These are phyloP conservation scores for Antedon mediterranea DNA, from an alignment of 53 echinoderm and acorn worm genomes.

Conservation along the genomic window DNA sequence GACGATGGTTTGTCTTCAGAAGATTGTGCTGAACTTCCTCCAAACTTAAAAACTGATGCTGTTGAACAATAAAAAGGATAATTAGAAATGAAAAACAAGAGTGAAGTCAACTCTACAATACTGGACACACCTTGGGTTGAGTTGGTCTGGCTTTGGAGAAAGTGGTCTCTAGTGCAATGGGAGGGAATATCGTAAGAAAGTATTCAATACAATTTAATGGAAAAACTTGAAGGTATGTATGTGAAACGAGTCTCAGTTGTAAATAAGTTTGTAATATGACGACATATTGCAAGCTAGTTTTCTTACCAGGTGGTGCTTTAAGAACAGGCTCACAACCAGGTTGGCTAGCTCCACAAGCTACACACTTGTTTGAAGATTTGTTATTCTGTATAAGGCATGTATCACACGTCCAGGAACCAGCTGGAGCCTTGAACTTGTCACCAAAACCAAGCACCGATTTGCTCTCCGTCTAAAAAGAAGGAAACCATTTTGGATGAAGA, in stretches of 20 bases:
- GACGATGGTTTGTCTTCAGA: not conserved
- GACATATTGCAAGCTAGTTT: no score
- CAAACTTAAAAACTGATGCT: constrained; percentile 85
- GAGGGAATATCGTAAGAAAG: no score
- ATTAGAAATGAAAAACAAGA: no score
- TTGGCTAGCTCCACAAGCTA: constrained; percentile 52
- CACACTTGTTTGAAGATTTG: constrained; percentile 24
- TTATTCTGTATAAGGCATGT: constrained; percentile 55
- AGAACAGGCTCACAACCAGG: constrained; percentile 39
- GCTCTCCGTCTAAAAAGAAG: not conserved
- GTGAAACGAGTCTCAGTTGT: no score
- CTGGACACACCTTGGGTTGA: no score
- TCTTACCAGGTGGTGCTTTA: not conserved
- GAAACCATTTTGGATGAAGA: not conserved
- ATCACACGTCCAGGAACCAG: constrained; percentile 54
- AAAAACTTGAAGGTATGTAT: no score
- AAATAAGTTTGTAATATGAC: no score
- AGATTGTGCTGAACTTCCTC: constrained; percentile 14
- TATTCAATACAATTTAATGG: no score
- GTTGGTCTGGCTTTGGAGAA: no score
- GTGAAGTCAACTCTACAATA: no score
- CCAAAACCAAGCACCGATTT: not conserved
- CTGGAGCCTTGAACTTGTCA: constrained; percentile 33
- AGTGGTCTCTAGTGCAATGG: no score
- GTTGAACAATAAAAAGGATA: constrained; percentile 2